Evolutionary conservation across 2,113 vertebrate species (phyloP), one percentile per base, ranked within the genome.

Genomic region (Emydocephalus ijimae): DNA sequence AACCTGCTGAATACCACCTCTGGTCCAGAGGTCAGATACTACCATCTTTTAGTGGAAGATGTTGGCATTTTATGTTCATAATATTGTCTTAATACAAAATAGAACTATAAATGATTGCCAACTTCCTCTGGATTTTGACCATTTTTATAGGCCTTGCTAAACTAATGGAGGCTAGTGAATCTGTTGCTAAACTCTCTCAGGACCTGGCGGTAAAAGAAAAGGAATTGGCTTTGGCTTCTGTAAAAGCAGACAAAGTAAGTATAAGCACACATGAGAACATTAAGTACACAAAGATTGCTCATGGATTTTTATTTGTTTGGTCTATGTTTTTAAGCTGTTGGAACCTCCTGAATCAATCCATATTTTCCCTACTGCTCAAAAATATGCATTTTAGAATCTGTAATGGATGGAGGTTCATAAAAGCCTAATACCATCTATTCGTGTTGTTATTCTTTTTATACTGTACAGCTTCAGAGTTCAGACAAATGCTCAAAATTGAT

Each of bases 161-260:
- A 95, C 96, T 99, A 56, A 98, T 98, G 98, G 98, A 99, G 92
- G 98, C 98, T 9, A 98, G 98, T 88, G 98, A 98, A 94, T 98
- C 98, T 57, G 97, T 98, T 23, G 97, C 96, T 54, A 93, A 97
- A 50, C 97, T 98, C 39, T 98, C 98, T 14, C 93, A 97, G 90
- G 97, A 98, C 0, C 34, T 98, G 50, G 97, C 96, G 0, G 0
- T 98, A 64, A 99, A 98, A 92, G 98, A 98, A 96, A 98, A 98
- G 93, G 98, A 99, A 92, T 90, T 99, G 89, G 98, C 97, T 20
- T 55, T 98, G 91, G 98, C 98, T 61, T 98, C 98, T 20, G 0
- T 95, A 91, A 99, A 98, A 96, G 98, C 98, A 94, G 98, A 99
- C 93, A 96, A 98, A 97, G 98, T 98, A 92, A 96, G 97, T 96